Base-by-base conservation (phyloP, 2,888 invertebrate species). In the Eumerus sabulonum region DNA sequence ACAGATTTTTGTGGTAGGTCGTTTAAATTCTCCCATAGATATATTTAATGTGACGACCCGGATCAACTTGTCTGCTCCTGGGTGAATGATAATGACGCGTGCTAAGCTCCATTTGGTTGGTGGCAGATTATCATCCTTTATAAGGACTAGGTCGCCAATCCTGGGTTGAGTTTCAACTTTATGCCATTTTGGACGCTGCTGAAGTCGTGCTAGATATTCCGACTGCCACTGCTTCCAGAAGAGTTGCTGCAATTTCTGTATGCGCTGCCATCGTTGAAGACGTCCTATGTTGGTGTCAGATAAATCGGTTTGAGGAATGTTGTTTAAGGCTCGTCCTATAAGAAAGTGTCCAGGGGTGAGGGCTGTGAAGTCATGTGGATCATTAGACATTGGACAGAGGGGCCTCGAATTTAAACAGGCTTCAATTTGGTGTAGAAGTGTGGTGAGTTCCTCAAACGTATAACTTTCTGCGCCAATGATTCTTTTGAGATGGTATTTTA, bases 141-240 rank as follows among this genome's bases (percentile, higher is more conserved):
- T 1, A 38, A 40, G 9, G 3, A 62, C 50, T 36, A 62, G 14
- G 47, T 62, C 60, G 7, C 47, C 59, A 9, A 44, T 13, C 9
- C 27, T 27, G 7, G 57, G 44, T 44, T 9, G 40, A n/a, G 18
- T 13, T 35, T 45, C 13, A 7, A 13, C 16, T 1, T 9, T 17
- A 5, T 35, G 9, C 62, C 62, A 51, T 42, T 63, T 63, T n/a
- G n/a, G n/a, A 11, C 42, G 54, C 9, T 64, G 53, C 19, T 54
- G 44, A 11, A 64, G 40, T 35, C 64, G 17, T 12, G 53, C 35
- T 19, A 44, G 64, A 36, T 64, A 54, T 19, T 64, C 64, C 12
- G 19, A 18, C 2, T 44, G 16, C 64, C 47, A 64, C 14, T 17
- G 17, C 36, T 38, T 45, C 63, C 63, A 53, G 17, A 64, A 64